Evolutionary conservation across 2,888 invertebrate genomes (phyloP), one percentile per base, ranked within the genome.

Genomic region (Tuberolachnus salignus): DNA sequence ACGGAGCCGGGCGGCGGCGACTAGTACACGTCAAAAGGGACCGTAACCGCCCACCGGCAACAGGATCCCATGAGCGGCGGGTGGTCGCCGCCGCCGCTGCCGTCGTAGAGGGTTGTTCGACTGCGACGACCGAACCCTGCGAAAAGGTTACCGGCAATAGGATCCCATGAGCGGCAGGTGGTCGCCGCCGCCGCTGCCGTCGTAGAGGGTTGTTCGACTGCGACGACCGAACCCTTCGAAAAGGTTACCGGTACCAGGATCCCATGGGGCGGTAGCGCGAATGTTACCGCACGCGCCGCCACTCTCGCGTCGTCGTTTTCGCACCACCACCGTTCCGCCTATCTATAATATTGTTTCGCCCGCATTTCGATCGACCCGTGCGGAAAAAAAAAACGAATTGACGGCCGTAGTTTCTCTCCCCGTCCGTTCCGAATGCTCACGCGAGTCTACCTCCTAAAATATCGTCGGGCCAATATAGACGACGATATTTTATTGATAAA

Each of bases 191-290:
- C 8, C 67, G 10, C 8, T 0, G 46, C 1, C 4, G 9, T 16
- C 34, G 46, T 6, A 34, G 34, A 44, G 64, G 53, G 46, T 16
- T 1, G 64, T 55, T 64, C 1, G 13, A 14, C 61, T 19, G 8
- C 13, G 14, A 19, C 21, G n/a, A 46, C 42, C 34, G 63, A 73
- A 78, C 75, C 75, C 75, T 78, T 57, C 55, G 57, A 67, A 78
- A 78, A 78, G 75, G 75, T 78, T 57, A 67, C 66, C 57, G 57
- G 75, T 78, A 78, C 75, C 67, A 78, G 75, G 75, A 19, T 49
- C 75, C 49, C 34, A 78, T 67, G 2, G 14, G 26, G 1, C 26
- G n/a, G n/a, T 11, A 13, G 3, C 14, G 46, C 13, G 23, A 23
- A 57, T 66, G 66, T 46, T 21, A 26, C 19, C 3, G 34, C 6